Base-by-base conservation (phyloP, 2,888 invertebrate species). In the Cyclophora albipunctata region DNA sequence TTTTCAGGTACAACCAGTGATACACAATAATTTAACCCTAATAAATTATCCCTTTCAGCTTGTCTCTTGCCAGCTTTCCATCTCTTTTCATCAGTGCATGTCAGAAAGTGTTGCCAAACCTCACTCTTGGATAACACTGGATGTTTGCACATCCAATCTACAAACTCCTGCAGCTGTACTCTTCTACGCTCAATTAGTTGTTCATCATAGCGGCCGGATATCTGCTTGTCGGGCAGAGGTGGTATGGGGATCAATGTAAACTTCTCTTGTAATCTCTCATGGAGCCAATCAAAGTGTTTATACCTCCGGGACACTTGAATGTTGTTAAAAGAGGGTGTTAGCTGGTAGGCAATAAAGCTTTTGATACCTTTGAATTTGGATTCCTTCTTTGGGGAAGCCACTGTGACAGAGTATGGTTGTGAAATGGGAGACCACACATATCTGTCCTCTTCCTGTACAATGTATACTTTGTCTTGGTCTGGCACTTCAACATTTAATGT, bases 271-370 rank as follows among this genome's bases (percentile, higher is more conserved):
- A 99, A 87, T 63, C 98, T 91, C 75, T 96, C 96, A 82, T 98
- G 98, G 49, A 99, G 84, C 99, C 99, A 99, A 89, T 99, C 99
- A 83, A 99, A 99, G 81, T 99, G 99, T 82, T 99, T 99, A 85
- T 98, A 99, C 63, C 99, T 91, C 59, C 99, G 91, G 41, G 95
- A 96, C 35, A 96, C 98, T 90, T 97, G 96, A 64, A 97, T 95
- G 72, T 95, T 95, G 75, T 95, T 97, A 76, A 97, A 97, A 82
- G 97, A 96, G 3, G 98, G 98, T 49, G 97, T 98, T 56, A 99
- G 81, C 72, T 98, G 96, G 86, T 99, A 99, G 45, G 98, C 98
- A 66, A 99, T 99, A 72, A 95, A 99, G 71, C 97, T 98, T 85
- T 99, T 99, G 66, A 99, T 92, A 43, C 98, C 99, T 77, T 98